A percentile compares a stretch with the other conserved stretches of the same genome.
Conservation (phyloP, 2,113 vertebrate genomes). For the Callopanchax toddi region DNA sequence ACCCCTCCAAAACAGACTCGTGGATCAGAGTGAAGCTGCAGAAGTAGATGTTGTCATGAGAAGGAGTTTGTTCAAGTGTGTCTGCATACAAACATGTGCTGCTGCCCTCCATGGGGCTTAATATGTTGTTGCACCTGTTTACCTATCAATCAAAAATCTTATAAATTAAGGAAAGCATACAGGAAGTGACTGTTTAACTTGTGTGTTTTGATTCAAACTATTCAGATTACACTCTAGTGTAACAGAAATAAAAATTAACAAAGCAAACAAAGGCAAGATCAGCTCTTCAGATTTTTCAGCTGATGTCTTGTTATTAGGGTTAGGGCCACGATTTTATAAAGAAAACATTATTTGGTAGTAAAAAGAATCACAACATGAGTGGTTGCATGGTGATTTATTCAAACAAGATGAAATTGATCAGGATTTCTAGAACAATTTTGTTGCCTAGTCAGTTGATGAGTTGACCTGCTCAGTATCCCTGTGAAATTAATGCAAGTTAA, state of each 20-base stretch:
- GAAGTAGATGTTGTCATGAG: constrained; percentile 47
- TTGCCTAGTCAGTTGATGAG: too few relatives aligned
- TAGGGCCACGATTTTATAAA: too few relatives aligned
- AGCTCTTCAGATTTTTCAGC: too few relatives aligned
- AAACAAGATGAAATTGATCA: too few relatives aligned
- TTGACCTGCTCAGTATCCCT: too few relatives aligned
- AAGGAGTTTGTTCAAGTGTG: constrained; percentile 23
- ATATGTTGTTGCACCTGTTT: constrained; percentile 36
- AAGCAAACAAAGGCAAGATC: too few relatives aligned
- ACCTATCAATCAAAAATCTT: background rate
- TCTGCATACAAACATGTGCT: constrained; percentile 32
- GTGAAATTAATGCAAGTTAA: too few relatives aligned
- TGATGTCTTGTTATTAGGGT: too few relatives aligned
- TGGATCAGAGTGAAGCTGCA: constrained; percentile 48
- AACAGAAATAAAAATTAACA: background rate
- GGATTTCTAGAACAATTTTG: too few relatives aligned
- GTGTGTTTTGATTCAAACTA: background rate
- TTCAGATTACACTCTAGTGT: background rate
- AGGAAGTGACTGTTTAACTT: background rate
- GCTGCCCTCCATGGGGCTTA: constrained; percentile 54
- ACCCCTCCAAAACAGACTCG: constrained; percentile 64
- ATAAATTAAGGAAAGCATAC: background rate
- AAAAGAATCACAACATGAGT: too few relatives aligned
- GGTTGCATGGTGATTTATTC: too few relatives aligned
- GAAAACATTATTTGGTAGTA: too few relatives aligned